Conservation (phyloP, 2,888 invertebrate genomes). For the Drosophila lacicola region DNA sequence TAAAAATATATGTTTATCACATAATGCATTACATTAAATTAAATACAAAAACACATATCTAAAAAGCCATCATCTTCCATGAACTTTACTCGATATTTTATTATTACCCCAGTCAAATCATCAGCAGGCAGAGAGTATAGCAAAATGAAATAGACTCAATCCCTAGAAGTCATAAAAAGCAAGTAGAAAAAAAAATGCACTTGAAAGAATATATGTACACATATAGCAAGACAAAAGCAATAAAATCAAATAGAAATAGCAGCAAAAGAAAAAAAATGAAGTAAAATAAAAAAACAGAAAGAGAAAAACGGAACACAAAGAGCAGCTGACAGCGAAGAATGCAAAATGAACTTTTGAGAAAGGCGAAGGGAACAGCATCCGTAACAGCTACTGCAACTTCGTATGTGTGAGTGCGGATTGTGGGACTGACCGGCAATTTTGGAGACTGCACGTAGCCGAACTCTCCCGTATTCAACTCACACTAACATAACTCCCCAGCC, state of each 20-base stretch:
- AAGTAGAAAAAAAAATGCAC: constrained; percentile 17
- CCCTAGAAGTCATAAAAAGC: constrained; percentile 53
- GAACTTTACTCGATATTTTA: constrained; percentile 9
- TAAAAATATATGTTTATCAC: no score
- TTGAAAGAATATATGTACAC: constrained; percentile 1
- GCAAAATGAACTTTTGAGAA: constrained; percentile 62
- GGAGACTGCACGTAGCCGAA: constrained; percentile 33
- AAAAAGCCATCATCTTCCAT: neutral
- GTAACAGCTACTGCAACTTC: constrained; percentile 25
- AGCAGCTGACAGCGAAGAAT: constrained; percentile 51
- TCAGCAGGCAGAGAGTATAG: constrained; percentile 14
- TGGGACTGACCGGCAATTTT: constrained; percentile 6
- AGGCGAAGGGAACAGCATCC: constrained; percentile 15
- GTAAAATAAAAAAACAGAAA: constrained; percentile 10
- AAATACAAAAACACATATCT: neutral
- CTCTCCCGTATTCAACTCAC: neutral
- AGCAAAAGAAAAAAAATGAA: constrained; percentile 5
- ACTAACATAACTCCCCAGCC: neutral
- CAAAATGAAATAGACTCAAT: constrained; percentile 33
- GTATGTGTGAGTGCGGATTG: constrained; percentile 3
- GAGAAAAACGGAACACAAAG: constrained; percentile 25
- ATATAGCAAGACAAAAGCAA: constrained; percentile 43
- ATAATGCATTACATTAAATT: no score
- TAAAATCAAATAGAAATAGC: constrained; percentile 66
- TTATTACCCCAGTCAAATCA: constrained; percentile 4